Evolutionary conservation across 2,888 invertebrate species (phyloP).

Genomic region (Calameuta pallipes): DNA sequence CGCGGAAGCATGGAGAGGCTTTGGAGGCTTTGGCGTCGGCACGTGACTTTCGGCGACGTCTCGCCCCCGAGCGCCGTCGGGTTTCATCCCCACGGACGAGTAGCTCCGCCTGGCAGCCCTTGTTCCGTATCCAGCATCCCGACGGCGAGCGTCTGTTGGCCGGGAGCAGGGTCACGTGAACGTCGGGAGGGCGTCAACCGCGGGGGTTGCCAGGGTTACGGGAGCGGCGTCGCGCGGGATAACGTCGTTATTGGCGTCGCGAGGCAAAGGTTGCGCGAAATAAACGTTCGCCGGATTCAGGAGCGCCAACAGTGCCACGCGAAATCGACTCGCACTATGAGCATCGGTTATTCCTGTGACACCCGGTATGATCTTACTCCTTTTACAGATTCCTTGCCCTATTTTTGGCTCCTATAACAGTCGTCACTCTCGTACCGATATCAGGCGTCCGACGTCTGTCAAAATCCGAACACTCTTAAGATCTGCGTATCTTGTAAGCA

Average conservation of each 20-base stretch:
- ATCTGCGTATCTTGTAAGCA: background rate
- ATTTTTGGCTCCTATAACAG: background rate
- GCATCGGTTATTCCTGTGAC: constrained; percentile 52
- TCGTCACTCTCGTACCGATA: background rate
- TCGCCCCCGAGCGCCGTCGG: constrained; percentile 48
- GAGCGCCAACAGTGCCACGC: constrained; percentile 63
- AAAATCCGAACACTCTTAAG: background rate
- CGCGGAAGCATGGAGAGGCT: constrained; percentile 58
- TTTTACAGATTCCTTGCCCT: background rate
- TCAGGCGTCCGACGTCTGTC: background rate
- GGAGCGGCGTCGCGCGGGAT: constrained; percentile 57
- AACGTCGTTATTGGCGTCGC: constrained; percentile 63
- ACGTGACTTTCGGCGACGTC: constrained; percentile 64
- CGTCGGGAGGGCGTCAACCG: constrained; percentile 32
- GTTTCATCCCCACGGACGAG: constrained; percentile 71
- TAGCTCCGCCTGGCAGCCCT: constrained; percentile 76
- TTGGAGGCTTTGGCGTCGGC: constrained; percentile 44
- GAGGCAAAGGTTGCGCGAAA: constrained; percentile 61
- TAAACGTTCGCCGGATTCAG: constrained; percentile 64
- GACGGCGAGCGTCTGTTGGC: constrained; percentile 51
- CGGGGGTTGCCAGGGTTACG: constrained; percentile 57
- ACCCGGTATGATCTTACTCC: constrained; percentile 5
- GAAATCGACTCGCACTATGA: constrained; percentile 60
- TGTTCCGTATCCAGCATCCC: constrained; percentile 76
- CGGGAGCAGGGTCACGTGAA: constrained; percentile 49